Percentiles rank a stretch among this genome's conserved stretches.
Evolutionary conservation across 2,113 vertebrate species (phyloP).

Genomic region (Miniopterus natalensis): DNA sequence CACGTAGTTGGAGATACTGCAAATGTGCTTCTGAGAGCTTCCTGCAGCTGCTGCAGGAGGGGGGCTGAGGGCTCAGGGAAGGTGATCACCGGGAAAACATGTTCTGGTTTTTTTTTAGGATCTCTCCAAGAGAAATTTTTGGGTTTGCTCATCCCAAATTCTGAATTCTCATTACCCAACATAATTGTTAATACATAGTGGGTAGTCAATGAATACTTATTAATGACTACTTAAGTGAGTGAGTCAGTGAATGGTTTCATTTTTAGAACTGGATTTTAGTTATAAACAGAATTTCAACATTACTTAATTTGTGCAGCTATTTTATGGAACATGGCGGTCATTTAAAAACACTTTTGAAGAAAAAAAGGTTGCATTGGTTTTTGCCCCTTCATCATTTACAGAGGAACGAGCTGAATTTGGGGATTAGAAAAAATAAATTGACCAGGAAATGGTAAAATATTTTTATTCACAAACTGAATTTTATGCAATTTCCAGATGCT

Average conservation of each 20-base stretch:
- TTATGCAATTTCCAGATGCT: constrained; percentile 62
- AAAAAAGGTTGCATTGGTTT: constrained; percentile 33
- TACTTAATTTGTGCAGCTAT: constrained; percentile 58
- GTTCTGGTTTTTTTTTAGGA: constrained; percentile 42
- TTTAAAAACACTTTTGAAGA: constrained; percentile 26
- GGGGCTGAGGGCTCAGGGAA: constrained; percentile 53
- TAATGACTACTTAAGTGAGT: constrained; percentile 43
- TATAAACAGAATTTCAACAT: constrained; percentile 66
- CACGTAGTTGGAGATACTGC: constrained; percentile 64
- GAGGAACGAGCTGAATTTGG: constrained; percentile 9
- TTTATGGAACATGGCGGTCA: constrained; percentile 37
- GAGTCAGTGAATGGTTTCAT: constrained; percentile 45
- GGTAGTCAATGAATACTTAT: constrained; percentile 55
- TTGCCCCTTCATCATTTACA: constrained; percentile 21
- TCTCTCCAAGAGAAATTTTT: constrained; percentile 23
- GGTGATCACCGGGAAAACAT: constrained; percentile 76
- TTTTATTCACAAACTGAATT: constrained; percentile 73
- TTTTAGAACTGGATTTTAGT: constrained; percentile 51
- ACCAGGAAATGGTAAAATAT: constrained; percentile 57
- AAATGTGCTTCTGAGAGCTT: constrained; percentile 56
- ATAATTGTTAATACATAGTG: not conserved
- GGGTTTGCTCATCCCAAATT: constrained; percentile 28
- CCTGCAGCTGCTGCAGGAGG: constrained; percentile 58
- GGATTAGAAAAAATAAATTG: constrained; percentile 51
- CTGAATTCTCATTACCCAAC: constrained; percentile 28